Conservation (phyloP, 2,113 vertebrate species). For the Scomber japonicus region DNA sequence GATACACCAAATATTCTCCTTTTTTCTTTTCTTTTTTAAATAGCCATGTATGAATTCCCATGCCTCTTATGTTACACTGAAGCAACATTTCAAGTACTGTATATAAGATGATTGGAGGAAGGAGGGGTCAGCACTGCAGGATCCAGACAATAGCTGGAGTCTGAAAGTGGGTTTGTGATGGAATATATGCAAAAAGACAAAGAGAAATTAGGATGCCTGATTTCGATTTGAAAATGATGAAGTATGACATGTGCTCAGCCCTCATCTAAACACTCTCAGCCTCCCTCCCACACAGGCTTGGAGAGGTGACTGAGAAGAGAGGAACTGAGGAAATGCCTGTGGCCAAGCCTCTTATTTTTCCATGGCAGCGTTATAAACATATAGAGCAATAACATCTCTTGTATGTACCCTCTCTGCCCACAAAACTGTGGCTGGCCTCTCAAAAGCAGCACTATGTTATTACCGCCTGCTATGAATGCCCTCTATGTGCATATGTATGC, state of each 20-base stretch:
- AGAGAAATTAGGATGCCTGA: slow-evolving; percentile 25
- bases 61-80: slow-evolving; percentile 17
- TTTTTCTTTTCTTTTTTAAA: slow-evolving; percentile 8
- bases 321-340: slow-evolving; percentile 71
- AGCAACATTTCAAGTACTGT: slow-evolving; percentile 7
- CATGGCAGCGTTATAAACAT: slow-evolving; percentile 74
- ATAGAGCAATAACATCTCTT: slow-evolving; percentile 66
- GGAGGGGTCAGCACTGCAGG: slow-evolving; percentile 14
- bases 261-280: slow-evolving; percentile 13
- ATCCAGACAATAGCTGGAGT: slow-evolving; percentile 9
- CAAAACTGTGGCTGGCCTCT: slow-evolving; percentile 60
- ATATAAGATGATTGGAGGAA: slow-evolving; percentile 12
- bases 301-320: slow-evolving; percentile 37
- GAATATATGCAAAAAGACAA: slow-evolving; percentile 18
- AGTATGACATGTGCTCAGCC: slow-evolving; percentile 49
- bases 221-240: slow-evolving; percentile 53
- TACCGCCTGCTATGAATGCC: slow-evolving; percentile 63
- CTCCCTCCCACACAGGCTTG: slow-evolving; percentile 36
- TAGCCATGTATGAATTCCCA: slow-evolving; percentile 35
- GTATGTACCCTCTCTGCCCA: slow-evolving; percentile 53
- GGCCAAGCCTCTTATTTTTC: slow-evolving; percentile 66
- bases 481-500: slow-evolving; percentile 42
- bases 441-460: slow-evolving; percentile 59
- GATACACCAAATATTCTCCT: slow-evolving; percentile 21
- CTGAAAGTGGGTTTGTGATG: slow-evolving; percentile 21